phyloP scores from a whole-genome alignment of 1,140 invertebrate genomes.

The Triops longicaudatus region DNA sequence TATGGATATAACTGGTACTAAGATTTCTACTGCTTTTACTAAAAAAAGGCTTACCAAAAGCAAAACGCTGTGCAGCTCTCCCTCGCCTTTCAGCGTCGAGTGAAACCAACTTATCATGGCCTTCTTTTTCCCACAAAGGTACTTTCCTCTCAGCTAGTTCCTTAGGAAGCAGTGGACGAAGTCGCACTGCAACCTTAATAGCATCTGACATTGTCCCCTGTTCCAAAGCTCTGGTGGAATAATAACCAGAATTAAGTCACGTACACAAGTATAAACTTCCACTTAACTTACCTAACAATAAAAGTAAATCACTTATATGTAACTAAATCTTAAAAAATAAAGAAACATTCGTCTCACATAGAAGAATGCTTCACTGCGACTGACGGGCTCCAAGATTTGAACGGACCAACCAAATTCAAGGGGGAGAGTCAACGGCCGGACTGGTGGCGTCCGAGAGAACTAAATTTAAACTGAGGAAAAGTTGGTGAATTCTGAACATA shows the following conservation, averaged over 20 bases:
- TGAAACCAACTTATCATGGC: slow-evolving; percentile 48
- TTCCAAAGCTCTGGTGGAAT: background rate
- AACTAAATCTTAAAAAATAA: too few species aligned
- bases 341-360: too few species aligned
- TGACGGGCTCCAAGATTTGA: background rate
- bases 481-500: too few species aligned
- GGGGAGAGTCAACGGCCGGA: background rate
- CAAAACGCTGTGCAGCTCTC: slow-evolving; percentile 39
- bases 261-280: background rate
- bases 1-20: too few species aligned
- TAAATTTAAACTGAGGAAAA: background rate
- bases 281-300: background rate
- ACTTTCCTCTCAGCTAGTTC: slow-evolving; percentile 32
- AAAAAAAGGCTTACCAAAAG: slow-evolving; percentile 39
- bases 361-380: too few species aligned
- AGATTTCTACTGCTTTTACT: too few species aligned
- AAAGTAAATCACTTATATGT: too few species aligned
- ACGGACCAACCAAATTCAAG: background rate
- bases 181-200: slow-evolving; percentile 64
- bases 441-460: background rate
- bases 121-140: slow-evolving; percentile 51
- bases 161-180: slow-evolving; percentile 48
- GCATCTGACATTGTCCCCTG: slow-evolving; percentile 45
- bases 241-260: background rate
- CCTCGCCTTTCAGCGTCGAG: slow-evolving; percentile 41